Evolutionary conservation across 1,140 invertebrate genomes (phyloP).

Genomic region (Penaeus chinensis): DNA sequence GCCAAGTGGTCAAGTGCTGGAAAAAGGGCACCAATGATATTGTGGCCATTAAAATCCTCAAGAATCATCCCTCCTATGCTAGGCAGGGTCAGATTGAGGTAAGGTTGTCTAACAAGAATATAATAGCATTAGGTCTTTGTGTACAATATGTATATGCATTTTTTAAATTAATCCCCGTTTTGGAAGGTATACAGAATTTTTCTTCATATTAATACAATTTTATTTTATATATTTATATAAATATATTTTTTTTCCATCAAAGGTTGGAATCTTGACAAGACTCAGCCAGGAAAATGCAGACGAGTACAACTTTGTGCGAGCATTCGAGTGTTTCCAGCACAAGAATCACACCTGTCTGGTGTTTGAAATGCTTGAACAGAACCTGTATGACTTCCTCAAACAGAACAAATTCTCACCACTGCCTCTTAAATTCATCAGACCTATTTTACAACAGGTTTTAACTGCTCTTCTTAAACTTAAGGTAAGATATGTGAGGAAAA

Average conservation of each 20-base stretch:
- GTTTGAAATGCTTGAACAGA: slow-evolving; percentile 99
- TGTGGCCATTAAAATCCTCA: slow-evolving; percentile 99
- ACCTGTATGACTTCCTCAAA: slow-evolving; percentile 99
- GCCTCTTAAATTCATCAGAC: slow-evolving; percentile 97
- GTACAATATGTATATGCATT: too few species aligned
- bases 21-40: slow-evolving; percentile 99
- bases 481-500: slow-evolving; percentile 76
- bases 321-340: slow-evolving; percentile 99
- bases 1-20: slow-evolving; percentile 99
- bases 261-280: slow-evolving; percentile 95
- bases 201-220: too few species aligned
- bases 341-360: slow-evolving; percentile 99
- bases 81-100: slow-evolving; percentile 99
- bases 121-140: neutral
- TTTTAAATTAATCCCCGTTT: too few species aligned
- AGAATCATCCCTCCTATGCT: slow-evolving; percentile 99
- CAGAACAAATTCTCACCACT: slow-evolving; percentile 99
- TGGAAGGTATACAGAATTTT: too few species aligned
- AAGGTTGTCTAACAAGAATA: slow-evolving; percentile 59
- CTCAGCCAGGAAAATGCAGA: slow-evolving; percentile 99
- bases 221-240: slow-evolving; percentile 1
- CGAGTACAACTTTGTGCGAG: slow-evolving; percentile 99
- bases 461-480: slow-evolving; percentile 98
- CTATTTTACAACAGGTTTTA: slow-evolving; percentile 96
- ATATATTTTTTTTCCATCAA: slow-evolving; percentile 59